phyloP scores from a whole-genome alignment of 2,797 vertebrate species.

The Crocidura indochinensis region DNA sequence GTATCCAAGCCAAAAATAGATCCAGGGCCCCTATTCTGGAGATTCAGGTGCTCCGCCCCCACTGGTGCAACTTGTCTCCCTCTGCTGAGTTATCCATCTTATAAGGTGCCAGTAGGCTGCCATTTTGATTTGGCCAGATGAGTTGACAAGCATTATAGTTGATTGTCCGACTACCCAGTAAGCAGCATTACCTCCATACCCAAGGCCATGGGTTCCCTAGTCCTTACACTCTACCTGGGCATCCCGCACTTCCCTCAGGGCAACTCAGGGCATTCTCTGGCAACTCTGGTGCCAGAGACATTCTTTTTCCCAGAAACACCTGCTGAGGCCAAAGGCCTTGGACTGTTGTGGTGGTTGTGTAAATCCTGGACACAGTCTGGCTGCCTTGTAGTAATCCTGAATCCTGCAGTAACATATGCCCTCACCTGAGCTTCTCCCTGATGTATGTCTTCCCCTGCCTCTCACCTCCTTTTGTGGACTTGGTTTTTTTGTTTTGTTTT shows the following conservation, averaged over 20 bases:
- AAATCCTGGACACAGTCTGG: background rate
- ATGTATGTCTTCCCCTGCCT: too few species aligned
- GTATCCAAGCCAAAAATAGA: slow-evolving; percentile 47
- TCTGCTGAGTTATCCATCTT: slow-evolving; percentile 4
- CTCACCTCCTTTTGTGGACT: background rate
- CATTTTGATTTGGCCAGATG: background rate
- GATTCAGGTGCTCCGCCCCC: background rate
- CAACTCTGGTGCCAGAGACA: background rate
- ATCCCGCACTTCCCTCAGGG: background rate
- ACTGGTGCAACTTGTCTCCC: background rate
- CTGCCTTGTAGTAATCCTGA: background rate
- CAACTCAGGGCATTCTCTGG: slow-evolving; percentile 14
- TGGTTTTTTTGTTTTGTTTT: too few species aligned
- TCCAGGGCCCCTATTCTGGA: background rate
- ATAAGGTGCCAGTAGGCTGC: slow-evolving; percentile 35
- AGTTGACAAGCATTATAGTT: background rate
- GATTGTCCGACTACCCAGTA: background rate
- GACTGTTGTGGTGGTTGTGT: background rate
- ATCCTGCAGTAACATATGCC: background rate
- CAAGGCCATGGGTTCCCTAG: background rate
- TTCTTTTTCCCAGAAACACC: background rate
- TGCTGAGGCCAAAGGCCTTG: background rate
- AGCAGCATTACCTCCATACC: background rate
- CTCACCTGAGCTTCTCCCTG: background rate
- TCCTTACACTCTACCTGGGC: background rate